Conservation (phyloP, 2,113 vertebrate genomes). For the Oryzias woworae region DNA sequence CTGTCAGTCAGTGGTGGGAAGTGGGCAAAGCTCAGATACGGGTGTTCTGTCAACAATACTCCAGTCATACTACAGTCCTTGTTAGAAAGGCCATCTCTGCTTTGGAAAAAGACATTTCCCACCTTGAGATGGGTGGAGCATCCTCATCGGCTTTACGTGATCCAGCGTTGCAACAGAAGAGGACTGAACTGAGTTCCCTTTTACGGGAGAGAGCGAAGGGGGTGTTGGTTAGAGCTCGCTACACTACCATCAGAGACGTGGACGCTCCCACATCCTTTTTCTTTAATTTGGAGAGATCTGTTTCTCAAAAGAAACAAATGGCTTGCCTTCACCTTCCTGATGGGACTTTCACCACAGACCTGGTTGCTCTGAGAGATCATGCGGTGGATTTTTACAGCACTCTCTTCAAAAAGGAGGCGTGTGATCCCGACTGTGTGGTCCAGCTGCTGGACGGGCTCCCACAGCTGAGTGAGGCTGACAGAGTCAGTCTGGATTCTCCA, state of each 20-base stretch:
- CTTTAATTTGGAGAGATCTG: neutral
- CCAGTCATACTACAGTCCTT: neutral
- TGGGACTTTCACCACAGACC: neutral
- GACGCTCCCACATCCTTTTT: too few relatives aligned
- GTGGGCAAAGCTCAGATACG: neutral
- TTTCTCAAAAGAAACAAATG: neutral
- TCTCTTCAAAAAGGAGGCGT: neutral
- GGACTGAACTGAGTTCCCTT: too few relatives aligned
- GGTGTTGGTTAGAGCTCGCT: too few relatives aligned
- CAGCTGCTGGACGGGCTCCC: too few relatives aligned
- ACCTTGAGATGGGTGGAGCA: neutral
- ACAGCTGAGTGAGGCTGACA: too few relatives aligned
- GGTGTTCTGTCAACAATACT: too few relatives aligned
- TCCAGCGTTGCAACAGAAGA: too few relatives aligned
- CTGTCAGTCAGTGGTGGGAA: neutral
- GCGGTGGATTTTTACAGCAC: neutral
- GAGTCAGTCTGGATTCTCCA: neutral
- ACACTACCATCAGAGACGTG: too few relatives aligned
- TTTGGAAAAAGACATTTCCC: neutral
- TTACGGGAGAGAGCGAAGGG: too few relatives aligned
- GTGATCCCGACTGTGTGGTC: neutral
- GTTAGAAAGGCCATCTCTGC: neutral
- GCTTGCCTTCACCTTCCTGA: neutral
- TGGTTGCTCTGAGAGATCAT: neutral
- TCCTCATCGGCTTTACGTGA: too few relatives aligned